A percentile compares a stretch with the other conserved stretches of the same genome.
These are phyloP conservation scores for Paracanthobrama guichenoti DNA, from an alignment of 2,113 vertebrate genomes.

Conservation along the genomic window DNA sequence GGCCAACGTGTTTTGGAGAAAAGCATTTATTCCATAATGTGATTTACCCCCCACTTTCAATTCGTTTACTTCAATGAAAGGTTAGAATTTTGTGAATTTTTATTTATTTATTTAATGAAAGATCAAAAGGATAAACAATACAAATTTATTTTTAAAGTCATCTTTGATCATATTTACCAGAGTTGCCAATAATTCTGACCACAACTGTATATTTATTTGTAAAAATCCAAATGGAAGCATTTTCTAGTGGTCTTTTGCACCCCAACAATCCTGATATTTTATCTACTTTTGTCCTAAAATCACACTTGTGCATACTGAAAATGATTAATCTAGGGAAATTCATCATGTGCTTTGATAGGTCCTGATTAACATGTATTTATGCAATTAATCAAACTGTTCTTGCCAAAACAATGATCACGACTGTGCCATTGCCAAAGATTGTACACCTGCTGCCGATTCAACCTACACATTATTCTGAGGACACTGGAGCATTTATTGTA, in stretches of 20 bases:
- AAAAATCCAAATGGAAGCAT: not conserved
- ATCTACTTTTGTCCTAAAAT: slow-evolving; percentile 46
- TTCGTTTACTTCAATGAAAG: no score
- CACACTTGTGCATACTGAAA: slow-evolving; percentile 54
- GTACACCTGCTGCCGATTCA: slow-evolving; percentile 75
- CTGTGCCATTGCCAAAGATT: slow-evolving; percentile 63
- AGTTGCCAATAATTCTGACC: no score
- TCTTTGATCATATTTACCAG: no score
- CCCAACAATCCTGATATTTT: slow-evolving; percentile 28
- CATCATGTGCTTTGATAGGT: slow-evolving; percentile 64
- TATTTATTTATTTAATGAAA: no score
- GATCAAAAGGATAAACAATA: no score
- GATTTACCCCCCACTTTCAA: no score
- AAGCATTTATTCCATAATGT: no score
- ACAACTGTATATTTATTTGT: not conserved
- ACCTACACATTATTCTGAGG: slow-evolving; percentile 59
- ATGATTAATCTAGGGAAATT: slow-evolving; percentile 58
- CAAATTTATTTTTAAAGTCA: no score
- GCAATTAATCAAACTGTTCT: slow-evolving; percentile 74
- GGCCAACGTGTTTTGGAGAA: no score
- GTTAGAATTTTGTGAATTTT: no score
- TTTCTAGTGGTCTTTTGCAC: not conserved
- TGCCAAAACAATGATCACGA: slow-evolving; percentile 77
- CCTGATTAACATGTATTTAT: slow-evolving; percentile 81
- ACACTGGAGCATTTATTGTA: slow-evolving; percentile 55